Base-by-base conservation (phyloP, 2,888 invertebrate species). In the Mesoligia furuncula region DNA sequence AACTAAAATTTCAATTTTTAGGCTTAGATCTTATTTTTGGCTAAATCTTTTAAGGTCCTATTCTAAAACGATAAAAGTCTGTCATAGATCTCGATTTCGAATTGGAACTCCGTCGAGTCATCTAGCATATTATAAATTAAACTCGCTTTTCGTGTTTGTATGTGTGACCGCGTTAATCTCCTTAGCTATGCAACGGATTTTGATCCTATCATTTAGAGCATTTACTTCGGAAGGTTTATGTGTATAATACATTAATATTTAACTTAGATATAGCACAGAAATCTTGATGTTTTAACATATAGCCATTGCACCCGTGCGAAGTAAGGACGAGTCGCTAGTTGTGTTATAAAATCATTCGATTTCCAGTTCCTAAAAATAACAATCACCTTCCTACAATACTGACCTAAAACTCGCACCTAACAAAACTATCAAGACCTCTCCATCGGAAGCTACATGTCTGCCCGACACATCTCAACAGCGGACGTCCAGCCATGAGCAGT, bases 401-500 rank as follows among this genome's bases (percentile, higher is more conserved):
- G 13, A 20, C 48, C 39, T 57, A n/a, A 59, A 59, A 13, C 54
- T 36, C 4, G 0, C 20, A 15, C 27, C 9, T 45, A 62, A 57
- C 48, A 31, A 64, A 91, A 93, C 85, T 92, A 93, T 92, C 95
- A 95, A 95, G 87, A 92, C 67, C 51, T 31, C 27, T 85, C 24
- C 31, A 76, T 77, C 83, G 87, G 88, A 86, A 89, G 84, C 85
- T 54, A 75, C 78, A 42, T 73, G 73, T 83, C 73, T 85, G 83
- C 81, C 13, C 72, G 77, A 81, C 83, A 89, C 88, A 91, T 90
- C 90, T 90, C 89, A 76, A 78, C 81, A 87, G 91, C 94, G 95
- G 93, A 95, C 92, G 92, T 94, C 92, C 95, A 94, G 85, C 83
- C 86, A 81, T 77, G 88, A 87, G 88, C 91, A 93, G 93, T 93